Conservation (phyloP, 2,797 vertebrate species). For the Pangasius djambal region DNA sequence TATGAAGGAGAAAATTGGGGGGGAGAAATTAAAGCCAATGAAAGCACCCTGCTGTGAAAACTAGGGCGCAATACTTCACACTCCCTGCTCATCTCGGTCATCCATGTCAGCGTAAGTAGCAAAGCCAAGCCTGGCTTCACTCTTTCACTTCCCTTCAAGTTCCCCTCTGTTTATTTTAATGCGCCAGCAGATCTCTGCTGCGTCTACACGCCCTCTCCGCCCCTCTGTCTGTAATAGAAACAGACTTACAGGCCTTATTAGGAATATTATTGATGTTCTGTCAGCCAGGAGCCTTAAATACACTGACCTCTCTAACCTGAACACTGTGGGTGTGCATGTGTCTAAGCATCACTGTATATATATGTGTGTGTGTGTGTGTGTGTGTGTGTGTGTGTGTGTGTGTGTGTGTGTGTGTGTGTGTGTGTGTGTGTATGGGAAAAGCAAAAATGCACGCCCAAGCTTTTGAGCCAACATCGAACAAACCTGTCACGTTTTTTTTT, state of each 20-base stretch:
- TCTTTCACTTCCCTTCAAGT: constrained; percentile 19
- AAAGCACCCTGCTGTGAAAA: constrained; percentile 20
- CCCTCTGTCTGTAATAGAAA: constrained; percentile 44
- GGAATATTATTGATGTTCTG: constrained; percentile 60
- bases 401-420: too few species aligned
- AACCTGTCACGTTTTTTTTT: constrained; percentile 19
- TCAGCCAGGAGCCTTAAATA: constrained; percentile 56
- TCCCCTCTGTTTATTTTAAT: constrained; percentile 34
- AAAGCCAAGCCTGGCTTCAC: background rate
- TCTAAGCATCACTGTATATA: background rate
- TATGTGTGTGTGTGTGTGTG: too few species aligned
- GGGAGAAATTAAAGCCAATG: constrained; percentile 13
- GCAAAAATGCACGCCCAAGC: constrained; percentile 10
- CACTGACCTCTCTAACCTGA: constrained; percentile 44
- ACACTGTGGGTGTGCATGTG: constrained; percentile 20
- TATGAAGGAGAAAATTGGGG: constrained; percentile 11
- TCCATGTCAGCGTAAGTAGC: background rate
- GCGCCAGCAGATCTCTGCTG: constrained; percentile 26
- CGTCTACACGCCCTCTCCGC: constrained; percentile 27
- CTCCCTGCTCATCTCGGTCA: background rate
- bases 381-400: too few species aligned
- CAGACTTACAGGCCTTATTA: constrained; percentile 39
- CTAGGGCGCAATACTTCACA: background rate
- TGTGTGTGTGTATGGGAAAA: background rate
- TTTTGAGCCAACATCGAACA: constrained; percentile 34